phyloP scores from a whole-genome alignment of 2,888 invertebrate species.

The Acheta domesticus region DNA sequence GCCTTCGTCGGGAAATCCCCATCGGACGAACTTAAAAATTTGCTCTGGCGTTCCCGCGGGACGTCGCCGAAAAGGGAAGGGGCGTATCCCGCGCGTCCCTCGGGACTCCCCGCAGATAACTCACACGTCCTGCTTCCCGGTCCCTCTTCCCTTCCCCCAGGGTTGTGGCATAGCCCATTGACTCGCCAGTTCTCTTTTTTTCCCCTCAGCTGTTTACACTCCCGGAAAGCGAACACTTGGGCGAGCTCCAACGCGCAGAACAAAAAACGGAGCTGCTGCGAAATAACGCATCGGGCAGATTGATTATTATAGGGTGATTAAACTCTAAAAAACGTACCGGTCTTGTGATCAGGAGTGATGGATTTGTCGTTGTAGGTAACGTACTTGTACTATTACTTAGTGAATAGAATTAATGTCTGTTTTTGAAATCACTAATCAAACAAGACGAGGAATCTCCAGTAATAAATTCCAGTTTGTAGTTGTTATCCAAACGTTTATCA shows the following conservation, averaged over 20 bases:
- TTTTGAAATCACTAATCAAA: no score
- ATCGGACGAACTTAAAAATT: not conserved
- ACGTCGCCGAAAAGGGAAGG: not conserved
- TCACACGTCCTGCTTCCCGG: not conserved
- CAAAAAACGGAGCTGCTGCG: no score
- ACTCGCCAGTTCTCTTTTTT: not conserved
- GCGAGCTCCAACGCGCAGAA: not conserved
- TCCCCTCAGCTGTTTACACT: not conserved
- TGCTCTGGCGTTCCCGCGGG: not conserved
- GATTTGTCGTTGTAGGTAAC: no score
- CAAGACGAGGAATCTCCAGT: no score
- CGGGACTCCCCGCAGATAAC: not conserved
- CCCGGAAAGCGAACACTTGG: not conserved
- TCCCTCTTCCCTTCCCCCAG: not conserved
- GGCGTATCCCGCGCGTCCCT: not conserved
- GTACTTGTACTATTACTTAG: no score
- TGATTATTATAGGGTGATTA: no score
- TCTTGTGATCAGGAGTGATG: no score
- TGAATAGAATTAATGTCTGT: no score
- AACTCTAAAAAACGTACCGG: no score
- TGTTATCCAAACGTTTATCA: no score
- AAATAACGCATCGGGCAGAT: no score
- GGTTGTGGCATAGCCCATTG: not conserved
- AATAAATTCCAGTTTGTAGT: no score
- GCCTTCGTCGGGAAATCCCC: not conserved